These are phyloP conservation scores for Cuculus canorus DNA, from an alignment of 2,797 vertebrate genomes.

Conservation along the genomic window DNA sequence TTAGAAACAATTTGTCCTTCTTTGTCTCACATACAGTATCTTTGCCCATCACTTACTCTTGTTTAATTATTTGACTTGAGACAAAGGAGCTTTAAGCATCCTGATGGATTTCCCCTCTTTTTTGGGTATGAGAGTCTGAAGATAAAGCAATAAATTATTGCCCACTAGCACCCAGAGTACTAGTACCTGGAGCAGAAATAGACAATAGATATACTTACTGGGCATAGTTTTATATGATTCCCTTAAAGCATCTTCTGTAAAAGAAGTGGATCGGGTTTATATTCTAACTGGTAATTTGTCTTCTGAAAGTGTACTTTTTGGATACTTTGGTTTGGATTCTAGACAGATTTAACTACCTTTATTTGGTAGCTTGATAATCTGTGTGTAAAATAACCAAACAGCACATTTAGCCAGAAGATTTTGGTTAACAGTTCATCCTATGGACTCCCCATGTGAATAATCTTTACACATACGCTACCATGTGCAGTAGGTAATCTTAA, in stretches of 20 bases:
- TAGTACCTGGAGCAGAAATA: background rate
- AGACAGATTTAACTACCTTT: background rate
- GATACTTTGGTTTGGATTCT: background rate
- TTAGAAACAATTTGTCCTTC: background rate
- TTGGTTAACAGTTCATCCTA: background rate
- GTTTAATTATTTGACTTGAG: background rate
- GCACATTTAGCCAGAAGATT: background rate
- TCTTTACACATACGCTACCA: background rate
- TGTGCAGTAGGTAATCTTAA: background rate
- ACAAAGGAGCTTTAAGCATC: background rate
- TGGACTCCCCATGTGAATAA: background rate
- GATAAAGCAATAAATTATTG: background rate
- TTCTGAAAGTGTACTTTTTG: background rate
- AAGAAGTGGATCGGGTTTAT: background rate
- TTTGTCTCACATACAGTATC: background rate
- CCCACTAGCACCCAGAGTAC: background rate
- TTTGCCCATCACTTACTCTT: background rate
- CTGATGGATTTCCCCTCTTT: background rate
- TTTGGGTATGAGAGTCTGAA: background rate
- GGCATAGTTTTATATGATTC: background rate
- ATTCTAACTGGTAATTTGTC: background rate
- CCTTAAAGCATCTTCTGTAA: background rate
- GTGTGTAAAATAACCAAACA: background rate
- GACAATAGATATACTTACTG: background rate
- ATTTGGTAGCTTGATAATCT: background rate